Percentiles rank a stretch among this genome's conserved stretches.
Evolutionary conservation across 2,113 vertebrate species (phyloP).

Genomic region (Gasterosteus nipponicus): DNA sequence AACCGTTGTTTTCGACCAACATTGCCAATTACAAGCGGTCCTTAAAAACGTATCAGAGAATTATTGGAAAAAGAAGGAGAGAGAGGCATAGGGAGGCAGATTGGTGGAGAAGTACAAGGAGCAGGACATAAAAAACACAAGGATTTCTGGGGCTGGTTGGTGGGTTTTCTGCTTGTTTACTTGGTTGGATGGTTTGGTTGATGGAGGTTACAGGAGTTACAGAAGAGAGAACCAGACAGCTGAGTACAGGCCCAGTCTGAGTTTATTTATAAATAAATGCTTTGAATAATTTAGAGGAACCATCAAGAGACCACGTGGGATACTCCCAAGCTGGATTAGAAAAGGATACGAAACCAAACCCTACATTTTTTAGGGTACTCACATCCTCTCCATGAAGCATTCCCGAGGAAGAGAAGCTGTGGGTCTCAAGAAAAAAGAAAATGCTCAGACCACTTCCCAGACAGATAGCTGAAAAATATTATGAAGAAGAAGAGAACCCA

Average conservation of each 20-base stretch:
- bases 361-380: constrained; percentile 10
- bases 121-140: background rate
- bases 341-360: constrained; percentile 21
- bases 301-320: constrained; percentile 52
- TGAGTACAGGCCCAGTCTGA: constrained; percentile 41
- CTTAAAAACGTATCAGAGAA: constrained; percentile 4
- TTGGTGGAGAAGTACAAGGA: constrained; percentile 15
- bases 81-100: background rate
- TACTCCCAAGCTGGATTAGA: constrained; percentile 40
- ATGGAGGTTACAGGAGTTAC: constrained; percentile 27
- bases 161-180: constrained; percentile 14
- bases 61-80: background rate
- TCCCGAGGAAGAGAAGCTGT: constrained; percentile 5
- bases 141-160: constrained; percentile 8
- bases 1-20: background rate
- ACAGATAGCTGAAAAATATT: constrained; percentile 10
- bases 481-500: constrained; percentile 17
- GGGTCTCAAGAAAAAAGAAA: background rate
- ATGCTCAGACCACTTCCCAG: background rate
- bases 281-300: constrained; percentile 70
- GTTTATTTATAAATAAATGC: constrained; percentile 72
- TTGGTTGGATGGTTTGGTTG: constrained; percentile 37
- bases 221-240: constrained; percentile 44
- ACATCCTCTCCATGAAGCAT: constrained; percentile 9
- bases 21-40: background rate